These are phyloP conservation scores for Antheraea mylitta DNA, from an alignment of 1,140 invertebrate genomes.

Conservation along the genomic window DNA sequence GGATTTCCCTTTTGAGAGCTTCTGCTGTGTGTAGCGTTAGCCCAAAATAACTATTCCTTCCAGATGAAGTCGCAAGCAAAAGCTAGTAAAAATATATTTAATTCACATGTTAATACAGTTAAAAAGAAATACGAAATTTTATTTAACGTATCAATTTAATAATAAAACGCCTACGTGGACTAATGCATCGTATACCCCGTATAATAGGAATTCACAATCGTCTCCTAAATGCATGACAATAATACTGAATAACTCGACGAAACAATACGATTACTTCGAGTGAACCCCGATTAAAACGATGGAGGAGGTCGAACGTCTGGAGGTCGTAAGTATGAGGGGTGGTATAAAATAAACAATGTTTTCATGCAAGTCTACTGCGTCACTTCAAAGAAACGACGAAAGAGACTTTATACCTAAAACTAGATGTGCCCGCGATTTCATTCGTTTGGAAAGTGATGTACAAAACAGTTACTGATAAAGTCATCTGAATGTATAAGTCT, in stretches of 20 bases:
- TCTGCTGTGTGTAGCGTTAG: no score
- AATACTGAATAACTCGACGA: conserved; percentile 10
- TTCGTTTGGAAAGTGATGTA: no score
- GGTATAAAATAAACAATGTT: not conserved
- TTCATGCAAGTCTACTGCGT: not conserved
- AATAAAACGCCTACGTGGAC: not conserved
- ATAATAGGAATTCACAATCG: conserved; percentile 22
- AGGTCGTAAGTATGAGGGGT: conserved; percentile 42
- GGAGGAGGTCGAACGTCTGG: conserved; percentile 53
- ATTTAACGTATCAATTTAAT: not conserved
- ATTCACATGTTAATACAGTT: not conserved
- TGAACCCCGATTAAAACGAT: conserved; percentile 11
- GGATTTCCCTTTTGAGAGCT: no score
- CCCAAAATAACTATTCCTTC: no score
- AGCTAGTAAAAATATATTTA: not conserved
- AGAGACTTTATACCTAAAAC: not conserved
- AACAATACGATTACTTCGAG: conserved; percentile 16
- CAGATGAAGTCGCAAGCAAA: no score
- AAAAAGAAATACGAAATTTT: not conserved
- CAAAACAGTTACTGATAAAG: no score
- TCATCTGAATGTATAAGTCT: no score
- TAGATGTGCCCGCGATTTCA: no score
- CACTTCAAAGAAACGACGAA: not conserved
- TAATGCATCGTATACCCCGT: not conserved
- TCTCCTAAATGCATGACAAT: conserved; percentile 20